Evolutionary conservation across 2,888 invertebrate species (phyloP), one percentile per base, ranked within the genome.

Genomic region (Mechanitis mazaeus): DNA sequence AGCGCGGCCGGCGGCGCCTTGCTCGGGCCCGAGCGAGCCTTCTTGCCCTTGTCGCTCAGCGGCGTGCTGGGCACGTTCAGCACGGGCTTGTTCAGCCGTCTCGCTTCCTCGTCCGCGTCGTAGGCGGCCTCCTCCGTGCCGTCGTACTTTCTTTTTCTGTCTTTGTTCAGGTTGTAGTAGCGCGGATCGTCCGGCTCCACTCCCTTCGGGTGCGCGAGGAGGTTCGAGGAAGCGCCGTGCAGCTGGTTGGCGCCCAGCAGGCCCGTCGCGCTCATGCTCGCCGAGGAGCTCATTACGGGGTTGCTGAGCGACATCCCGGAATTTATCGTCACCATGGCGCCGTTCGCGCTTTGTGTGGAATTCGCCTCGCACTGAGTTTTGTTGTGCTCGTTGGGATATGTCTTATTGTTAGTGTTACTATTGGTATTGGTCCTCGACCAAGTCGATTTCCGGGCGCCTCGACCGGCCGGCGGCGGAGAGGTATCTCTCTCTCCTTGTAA

Each of bases 401-500:
- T 76, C 72, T 87, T 85, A 74, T 82, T 87, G 74, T 84, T 87
- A 47, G 82, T 76, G 68, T 77, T 83, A 71, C 76, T 85, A 76
- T 84, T 87, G 20, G 86, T 83, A 67, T 80, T 84, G 54, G 85
- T 82, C 75, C 92, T 90, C 64, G 92, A 92, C 93, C 94, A 94
- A 2, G 93, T 91, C 35, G 93, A 91, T 78, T 94, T 94, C 72
- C 94, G 91, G 67, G 93, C 92, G 68, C 92, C 92, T 69, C 93
- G 90, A 74, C 92, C 90, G 70, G 93, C 91, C 65, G 95, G 95
- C 59, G 95, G 95, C 33, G 95, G 95, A 68, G 95, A 95, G 55
- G 94, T 93, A 71, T 96, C 95, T 54, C 95, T 91, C 80, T 95
- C 96, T 69, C 95, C 95, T 87, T 95, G 94, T 70, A 95, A 87